Evolutionary conservation across 1,140 invertebrate genomes (phyloP), one percentile per base, ranked within the genome.

Genomic region (Caenorhabditis remanei): DNA sequence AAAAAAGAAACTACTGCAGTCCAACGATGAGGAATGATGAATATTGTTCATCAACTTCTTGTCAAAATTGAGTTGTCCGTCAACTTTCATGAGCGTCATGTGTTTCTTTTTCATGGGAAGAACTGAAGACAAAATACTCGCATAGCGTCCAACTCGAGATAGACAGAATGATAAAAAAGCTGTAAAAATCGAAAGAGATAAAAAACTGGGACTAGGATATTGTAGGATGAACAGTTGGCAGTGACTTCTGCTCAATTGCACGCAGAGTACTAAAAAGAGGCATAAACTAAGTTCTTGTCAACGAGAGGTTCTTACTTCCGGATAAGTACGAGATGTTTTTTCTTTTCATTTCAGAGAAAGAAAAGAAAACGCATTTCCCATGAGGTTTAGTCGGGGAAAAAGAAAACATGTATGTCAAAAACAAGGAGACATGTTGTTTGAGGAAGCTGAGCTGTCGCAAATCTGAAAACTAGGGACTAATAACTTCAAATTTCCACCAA

Each of bases 161-260:
- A 13, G 19, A 58, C n/a, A 9, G 61, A 14, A 63, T 3, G 19
- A 32, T 19, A 63, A 11, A 32, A 21, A 32, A 4, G 24, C 4
- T 9, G 21, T 63, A 9, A 21, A 24, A 8, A 32, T 4, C 9
- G 21, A 32, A 63, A 32, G 32, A 63, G 32, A 63, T 21, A 63
- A 24, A 19, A 58, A 21, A 8, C 21, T 40, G 4, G 7, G 32
- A 24, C 5, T 32, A 2, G 41, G 41, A 71, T 46, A 14, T 43
- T 16, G 65, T 71, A 43, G n/a, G 46, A 71, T 71, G 65, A 71
- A 46, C 65, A 71, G 65, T 71, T 79, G 71, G n/a, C 46, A 53
- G 4, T 50, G 46, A 48, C 46, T 79, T 24, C 53, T 79, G 71
- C 21, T 79, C 46, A 1, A 46, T 43, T 16, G 65, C 21, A 40